A percentile compares a stretch with the other conserved stretches of the same genome.
These are phyloP conservation scores for Phrynocephalus versicolor DNA, from an alignment of 2,113 vertebrate species.

Conservation along the genomic window DNA sequence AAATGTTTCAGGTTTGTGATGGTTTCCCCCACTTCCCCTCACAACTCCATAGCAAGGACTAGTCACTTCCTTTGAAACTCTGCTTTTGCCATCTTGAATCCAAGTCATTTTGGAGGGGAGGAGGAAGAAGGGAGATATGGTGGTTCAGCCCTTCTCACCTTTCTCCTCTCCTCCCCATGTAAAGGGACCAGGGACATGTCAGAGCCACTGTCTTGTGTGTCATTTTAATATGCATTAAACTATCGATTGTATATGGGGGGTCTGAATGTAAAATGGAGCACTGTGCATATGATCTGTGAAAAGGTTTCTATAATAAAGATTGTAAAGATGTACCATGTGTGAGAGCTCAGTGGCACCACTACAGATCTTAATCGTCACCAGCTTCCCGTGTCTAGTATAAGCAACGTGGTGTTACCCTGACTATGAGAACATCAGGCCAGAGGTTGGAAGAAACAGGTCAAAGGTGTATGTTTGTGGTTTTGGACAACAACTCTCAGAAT, in stretches of 20 bases:
- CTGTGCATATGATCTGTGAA: conserved; percentile 38
- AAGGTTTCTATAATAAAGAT: conserved; percentile 72
- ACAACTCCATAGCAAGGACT: background rate
- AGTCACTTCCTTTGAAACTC: conserved; percentile 2
- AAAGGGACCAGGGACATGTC: background rate
- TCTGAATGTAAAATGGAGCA: conserved; percentile 48
- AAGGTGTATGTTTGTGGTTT: too few species aligned
- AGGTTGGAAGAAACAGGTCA: background rate
- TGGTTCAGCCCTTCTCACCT: too few species aligned
- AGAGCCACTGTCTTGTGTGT: conserved; percentile 15
- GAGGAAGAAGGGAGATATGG: background rate
- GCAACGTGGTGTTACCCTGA: too few species aligned
- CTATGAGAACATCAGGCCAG: background rate
- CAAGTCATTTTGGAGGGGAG: background rate
- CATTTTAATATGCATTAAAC: conserved; percentile 3
- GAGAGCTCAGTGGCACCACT: background rate
- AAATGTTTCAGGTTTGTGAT: background rate
- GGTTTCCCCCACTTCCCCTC: background rate
- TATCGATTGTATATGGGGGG: conserved; percentile 19
- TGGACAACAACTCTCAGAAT: too few species aligned
- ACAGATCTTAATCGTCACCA: background rate
- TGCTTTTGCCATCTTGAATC: background rate
- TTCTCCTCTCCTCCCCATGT: too few species aligned
- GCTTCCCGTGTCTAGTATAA: background rate
- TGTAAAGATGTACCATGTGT: conserved; percentile 40